Evolutionary conservation across 2,888 invertebrate species (phyloP), one percentile per base, ranked within the genome.

Genomic region (Stenoptilia bipunctidactyla): DNA sequence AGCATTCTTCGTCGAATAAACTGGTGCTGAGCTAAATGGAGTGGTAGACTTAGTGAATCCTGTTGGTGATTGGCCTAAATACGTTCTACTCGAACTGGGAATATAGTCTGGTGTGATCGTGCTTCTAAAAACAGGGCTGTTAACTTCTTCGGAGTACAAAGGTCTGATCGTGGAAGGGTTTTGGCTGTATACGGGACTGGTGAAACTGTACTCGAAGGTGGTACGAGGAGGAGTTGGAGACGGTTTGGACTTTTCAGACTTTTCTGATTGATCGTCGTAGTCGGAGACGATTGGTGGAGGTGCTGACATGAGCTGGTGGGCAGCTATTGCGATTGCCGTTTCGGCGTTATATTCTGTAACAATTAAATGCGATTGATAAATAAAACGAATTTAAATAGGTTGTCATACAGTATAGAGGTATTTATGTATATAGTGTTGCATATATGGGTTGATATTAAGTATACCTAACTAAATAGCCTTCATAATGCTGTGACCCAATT

Each of bases 281-380:
- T 66, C 66, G 1, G 65, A 62, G 27, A 69, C 57, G 47, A 59
- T 65, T 1, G 84, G 84, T 25, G 85, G 85, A 1, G 85, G 84
- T 2, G 84, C 84, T 9, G 74, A 65, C 15, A 83, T 55, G 2
- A 85, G 70, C 49, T 84, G 76, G 52, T 85, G 82, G 4, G 82
- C 75, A 8, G 82, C 85, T 44, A 85, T 58, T 1, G 84, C 85
- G 37, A 85, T 55, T 1, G 79, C 82, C 4, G 83, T 80, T 57
- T 84, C 83, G 14, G 73, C 64, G 46, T 55, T 70, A 48, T 67
- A 61, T 45, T 75, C 83, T 84, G 64, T 15, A 49, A 51, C 45
- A 42, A 43, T n/a, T n/a, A n/a, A 37, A 25, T 5, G 8, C 3
- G 20, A 20, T 5, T 20, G 20, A 5, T 20, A 20, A 20, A 20